Evolutionary conservation across 1,140 invertebrate species (phyloP), one percentile per base, ranked within the genome.

Genomic region (Aleiodes sp.): DNA sequence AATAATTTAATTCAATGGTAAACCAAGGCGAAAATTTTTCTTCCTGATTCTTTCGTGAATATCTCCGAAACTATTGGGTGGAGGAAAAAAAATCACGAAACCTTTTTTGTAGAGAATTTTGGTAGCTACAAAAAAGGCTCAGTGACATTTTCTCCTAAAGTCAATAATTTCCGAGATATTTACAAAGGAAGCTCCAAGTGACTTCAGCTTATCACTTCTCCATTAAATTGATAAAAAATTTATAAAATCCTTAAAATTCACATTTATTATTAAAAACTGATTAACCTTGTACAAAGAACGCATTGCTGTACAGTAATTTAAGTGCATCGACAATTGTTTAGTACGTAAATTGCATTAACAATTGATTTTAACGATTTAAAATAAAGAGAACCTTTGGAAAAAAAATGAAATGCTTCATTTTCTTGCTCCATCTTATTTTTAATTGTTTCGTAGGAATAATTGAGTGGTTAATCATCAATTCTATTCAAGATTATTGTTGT

Each of bases 401-500:
- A 6, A 29, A 14, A 63, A 69, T 65, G 39, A 3, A 28, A 46
- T 60, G 39, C 1, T 4, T 7, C n/a, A 19, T 46, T 16, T 7
- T 19, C 19, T 46, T 52, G 46, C 41, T 28, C n/a, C 19, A 29
- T 52, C 19, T 29, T 31, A 29, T 29, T 65, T 65, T 41, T 26
- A 41, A 24, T n/a, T 39, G 16, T 19, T 39, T 6, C 21, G 8
- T 19, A 9, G 31, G 2, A 46, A 19, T 7, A 1, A 21, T 16
- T 46, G 19, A 46, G 19, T 4, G 4, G 9, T 33, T 33, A 33
- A 19, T 19, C 19, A 19, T 57, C 21, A 21, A 12, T 9, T 28
- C 6, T 71, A 57, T 12, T 31, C 63, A 21, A 33, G 67, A 35
- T 37, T 66, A 64, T 73, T 66, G 43, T 63, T 73, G 46, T 63